Conservation (phyloP, 1,140 invertebrate genomes). For the Drosophila nebulosa region DNA sequence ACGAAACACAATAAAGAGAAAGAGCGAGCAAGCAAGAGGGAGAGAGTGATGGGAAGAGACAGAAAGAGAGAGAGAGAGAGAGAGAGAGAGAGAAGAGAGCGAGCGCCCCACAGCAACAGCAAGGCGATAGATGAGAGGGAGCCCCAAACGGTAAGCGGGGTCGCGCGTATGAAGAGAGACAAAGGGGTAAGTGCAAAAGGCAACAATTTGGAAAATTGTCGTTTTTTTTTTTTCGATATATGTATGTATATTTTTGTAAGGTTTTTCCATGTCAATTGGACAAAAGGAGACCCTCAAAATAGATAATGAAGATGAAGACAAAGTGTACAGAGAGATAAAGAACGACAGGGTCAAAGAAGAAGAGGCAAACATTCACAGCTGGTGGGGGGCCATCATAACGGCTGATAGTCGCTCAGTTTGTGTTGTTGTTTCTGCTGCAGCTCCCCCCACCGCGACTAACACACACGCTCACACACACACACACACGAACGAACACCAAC, state of each 20-base stretch:
- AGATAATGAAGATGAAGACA: not conserved
- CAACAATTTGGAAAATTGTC: not conserved
- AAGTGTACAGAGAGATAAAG: not conserved
- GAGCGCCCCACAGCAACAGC: not conserved
- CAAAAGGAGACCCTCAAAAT: not conserved
- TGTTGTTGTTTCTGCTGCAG: constrained; percentile 28
- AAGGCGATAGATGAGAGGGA: not conserved
- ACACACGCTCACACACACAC: constrained; percentile 20
- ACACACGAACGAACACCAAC: constrained; percentile 19
- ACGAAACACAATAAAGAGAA: constrained; percentile 12
- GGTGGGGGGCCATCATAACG: constrained; percentile 12
- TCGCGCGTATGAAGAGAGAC: not conserved
- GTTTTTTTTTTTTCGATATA: not conserved
- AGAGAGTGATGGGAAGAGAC: not conserved
- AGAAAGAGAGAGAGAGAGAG: not conserved
- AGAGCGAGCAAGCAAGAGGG: not conserved
- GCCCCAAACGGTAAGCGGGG: constrained; percentile 7
- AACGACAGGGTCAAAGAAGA: not conserved
- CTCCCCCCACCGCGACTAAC: not conserved
- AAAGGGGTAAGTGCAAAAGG: constrained; percentile 6
- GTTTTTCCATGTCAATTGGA: not conserved
- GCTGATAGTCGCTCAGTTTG: constrained; percentile 28
- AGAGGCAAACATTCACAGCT: constrained; percentile 41
- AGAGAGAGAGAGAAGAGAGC: not conserved
- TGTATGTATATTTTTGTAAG: not conserved